Evolutionary conservation across 2,113 vertebrate species (phyloP).

Genomic region (Alaudala cheleensis): DNA sequence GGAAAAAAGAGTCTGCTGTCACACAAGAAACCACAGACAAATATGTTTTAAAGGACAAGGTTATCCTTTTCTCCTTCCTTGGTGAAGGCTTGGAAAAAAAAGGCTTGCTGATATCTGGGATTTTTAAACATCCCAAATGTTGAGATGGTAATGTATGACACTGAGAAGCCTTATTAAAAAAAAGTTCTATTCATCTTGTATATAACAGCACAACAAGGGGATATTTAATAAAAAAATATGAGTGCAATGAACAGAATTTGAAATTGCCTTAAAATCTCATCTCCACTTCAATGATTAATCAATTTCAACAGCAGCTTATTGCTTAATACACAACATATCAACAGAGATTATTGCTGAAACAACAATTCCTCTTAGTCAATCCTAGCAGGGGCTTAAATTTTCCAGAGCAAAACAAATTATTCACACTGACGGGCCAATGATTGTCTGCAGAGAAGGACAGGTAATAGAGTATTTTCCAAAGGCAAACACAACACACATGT

Average conservation of each 20-base stretch:
- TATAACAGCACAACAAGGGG: neutral
- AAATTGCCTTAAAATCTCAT: conserved; percentile 56
- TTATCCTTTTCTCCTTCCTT: conserved; percentile 42
- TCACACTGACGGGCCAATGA: conserved; percentile 17
- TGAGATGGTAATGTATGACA: conserved; percentile 31
- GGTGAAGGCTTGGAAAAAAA: neutral
- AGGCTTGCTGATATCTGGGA: neutral
- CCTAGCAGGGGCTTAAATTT: conserved; percentile 10
- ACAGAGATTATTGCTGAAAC: conserved; percentile 58
- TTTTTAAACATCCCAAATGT: conserved; percentile 21
- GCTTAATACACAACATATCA: conserved; percentile 33
- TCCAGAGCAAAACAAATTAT: conserved; percentile 51
- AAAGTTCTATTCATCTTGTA: conserved; percentile 22
- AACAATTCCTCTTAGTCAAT: conserved; percentile 54
- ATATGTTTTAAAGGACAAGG: conserved; percentile 25
- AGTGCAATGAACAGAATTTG: conserved; percentile 13
- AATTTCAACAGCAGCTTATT: conserved; percentile 19
- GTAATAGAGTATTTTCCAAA: neutral
- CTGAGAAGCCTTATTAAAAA: neutral
- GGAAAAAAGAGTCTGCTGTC: neutral
- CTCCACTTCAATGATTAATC: conserved; percentile 4
- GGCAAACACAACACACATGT: neutral
- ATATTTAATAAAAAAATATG: conserved; percentile 47
- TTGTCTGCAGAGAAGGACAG: neutral
- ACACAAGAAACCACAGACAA: conserved; percentile 10